Evolutionary conservation across 2,888 invertebrate species (phyloP).

Genomic region (Panzeria rudis): DNA sequence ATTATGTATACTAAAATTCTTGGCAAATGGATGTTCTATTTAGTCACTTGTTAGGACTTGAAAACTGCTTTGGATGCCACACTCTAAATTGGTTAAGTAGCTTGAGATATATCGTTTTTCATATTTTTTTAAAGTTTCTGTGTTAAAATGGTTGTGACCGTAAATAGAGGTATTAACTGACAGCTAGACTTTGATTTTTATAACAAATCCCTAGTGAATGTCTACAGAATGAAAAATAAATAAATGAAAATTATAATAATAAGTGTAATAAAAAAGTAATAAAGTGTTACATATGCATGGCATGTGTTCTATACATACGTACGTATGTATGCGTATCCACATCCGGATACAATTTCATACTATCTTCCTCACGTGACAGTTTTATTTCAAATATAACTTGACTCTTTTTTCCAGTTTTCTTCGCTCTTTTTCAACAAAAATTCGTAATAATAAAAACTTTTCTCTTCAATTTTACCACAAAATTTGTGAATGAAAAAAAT

Average conservation of each 20-base stretch:
- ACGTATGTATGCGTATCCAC: too few species aligned
- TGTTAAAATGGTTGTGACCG: background rate
- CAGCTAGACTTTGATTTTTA: background rate
- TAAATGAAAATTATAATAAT: background rate
- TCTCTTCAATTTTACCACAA: conserved; percentile 27
- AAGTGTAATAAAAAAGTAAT: too few species aligned
- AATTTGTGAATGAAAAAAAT: conserved; percentile 50
- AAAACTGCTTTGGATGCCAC: too few species aligned
- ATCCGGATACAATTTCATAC: background rate
- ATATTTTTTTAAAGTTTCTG: too few species aligned
- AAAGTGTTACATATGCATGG: too few species aligned
- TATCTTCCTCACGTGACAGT: conserved; percentile 53
- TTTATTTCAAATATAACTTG: background rate
- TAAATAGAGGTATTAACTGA: background rate
- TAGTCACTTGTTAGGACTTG: too few species aligned
- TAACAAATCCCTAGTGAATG: background rate
- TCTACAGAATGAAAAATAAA: background rate
- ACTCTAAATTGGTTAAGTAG: too few species aligned
- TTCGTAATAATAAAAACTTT: conserved; percentile 8
- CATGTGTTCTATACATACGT: too few species aligned
- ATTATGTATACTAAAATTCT: too few species aligned
- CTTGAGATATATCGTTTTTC: too few species aligned
- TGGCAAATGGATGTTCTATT: too few species aligned
- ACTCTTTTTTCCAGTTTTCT: conserved; percentile 26
- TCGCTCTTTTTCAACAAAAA: conserved; percentile 20